Evolutionary conservation across 2,888 invertebrate species (phyloP).

Genomic region (Alsophila aescularia): DNA sequence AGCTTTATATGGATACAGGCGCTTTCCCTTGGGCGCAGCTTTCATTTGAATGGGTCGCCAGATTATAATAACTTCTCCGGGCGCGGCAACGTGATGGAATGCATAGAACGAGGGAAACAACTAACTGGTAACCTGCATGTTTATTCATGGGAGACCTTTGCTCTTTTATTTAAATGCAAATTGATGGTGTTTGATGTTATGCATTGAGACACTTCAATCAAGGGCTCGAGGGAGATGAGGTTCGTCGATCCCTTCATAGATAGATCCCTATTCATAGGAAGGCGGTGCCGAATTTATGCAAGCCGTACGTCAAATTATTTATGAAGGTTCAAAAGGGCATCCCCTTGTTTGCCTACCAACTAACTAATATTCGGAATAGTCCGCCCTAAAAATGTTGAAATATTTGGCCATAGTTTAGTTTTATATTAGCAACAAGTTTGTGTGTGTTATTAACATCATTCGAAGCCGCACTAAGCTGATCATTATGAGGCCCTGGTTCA

Average conservation of each 20-base stretch:
- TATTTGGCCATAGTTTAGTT: too few relatives aligned
- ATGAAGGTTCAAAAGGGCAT: conserved; percentile 17
- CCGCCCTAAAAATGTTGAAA: not conserved
- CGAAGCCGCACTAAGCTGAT: too few relatives aligned
- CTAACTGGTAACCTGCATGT: conserved; percentile 27
- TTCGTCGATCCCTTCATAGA: conserved; percentile 2
- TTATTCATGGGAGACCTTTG: conserved; percentile 29
- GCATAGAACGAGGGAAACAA: conserved; percentile 29
- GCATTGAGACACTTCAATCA: conserved; percentile 32
- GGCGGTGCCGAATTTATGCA: conserved; percentile 10
- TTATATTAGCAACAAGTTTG: too few relatives aligned
- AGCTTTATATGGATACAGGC: conserved; percentile 51
- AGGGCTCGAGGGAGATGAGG: conserved; percentile 6
- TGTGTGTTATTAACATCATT: too few relatives aligned
- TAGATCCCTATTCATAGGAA: conserved; percentile 8
- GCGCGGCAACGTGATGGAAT: conserved; percentile 38
- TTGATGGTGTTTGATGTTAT: conserved; percentile 33
- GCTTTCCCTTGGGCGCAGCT: conserved; percentile 44
- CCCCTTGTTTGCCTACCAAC: not conserved
- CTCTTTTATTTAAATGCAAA: conserved; percentile 38
- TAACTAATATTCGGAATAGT: not conserved
- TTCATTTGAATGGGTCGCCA: conserved; percentile 58
- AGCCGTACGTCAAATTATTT: conserved; percentile 20
- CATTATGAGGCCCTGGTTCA: too few relatives aligned
- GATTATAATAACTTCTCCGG: conserved; percentile 56